Percentiles rank a stretch among this genome's conserved stretches.
phyloP scores from a whole-genome alignment of 2,113 vertebrate genomes.

The Dromiciops gliroides region DNA sequence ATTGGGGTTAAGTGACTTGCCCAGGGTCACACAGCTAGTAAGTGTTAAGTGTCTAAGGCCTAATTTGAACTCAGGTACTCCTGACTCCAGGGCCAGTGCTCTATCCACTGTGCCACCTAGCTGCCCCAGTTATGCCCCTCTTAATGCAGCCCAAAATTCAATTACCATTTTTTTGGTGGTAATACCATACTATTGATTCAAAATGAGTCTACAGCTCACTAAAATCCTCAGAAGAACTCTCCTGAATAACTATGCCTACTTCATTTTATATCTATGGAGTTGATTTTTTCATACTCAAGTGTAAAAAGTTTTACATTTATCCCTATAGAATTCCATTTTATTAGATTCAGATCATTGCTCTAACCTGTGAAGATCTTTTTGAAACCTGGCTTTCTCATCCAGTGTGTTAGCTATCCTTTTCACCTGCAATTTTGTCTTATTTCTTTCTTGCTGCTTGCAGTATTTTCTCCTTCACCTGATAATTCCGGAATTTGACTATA shows the following conservation, averaged over 20 bases:
- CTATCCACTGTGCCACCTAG: too few species aligned
- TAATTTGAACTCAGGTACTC: too few species aligned
- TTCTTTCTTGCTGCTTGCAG: too few species aligned
- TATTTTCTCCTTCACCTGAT: too few species aligned
- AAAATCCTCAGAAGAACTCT: background rate
- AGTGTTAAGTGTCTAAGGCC: too few species aligned
- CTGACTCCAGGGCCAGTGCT: too few species aligned
- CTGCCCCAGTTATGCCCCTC: background rate
- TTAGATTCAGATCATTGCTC: background rate
- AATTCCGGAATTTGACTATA: too few species aligned
- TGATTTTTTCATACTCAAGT: background rate
- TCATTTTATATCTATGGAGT: background rate
- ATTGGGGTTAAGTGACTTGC: too few species aligned
- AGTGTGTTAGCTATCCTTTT: background rate
- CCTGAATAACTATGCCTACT: background rate
- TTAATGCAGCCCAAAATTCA: background rate
- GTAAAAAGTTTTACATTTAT: background rate
- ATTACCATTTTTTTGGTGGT: background rate
- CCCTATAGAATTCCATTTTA: background rate
- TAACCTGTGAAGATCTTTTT: background rate
- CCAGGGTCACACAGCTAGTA: too few species aligned
- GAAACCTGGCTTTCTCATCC: background rate
- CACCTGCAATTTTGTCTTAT: too few species aligned
- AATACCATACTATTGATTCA: background rate
- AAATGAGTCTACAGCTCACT: background rate